Base-by-base conservation (phyloP, 2,888 invertebrate species). In the Ceriagrion tenellum region DNA sequence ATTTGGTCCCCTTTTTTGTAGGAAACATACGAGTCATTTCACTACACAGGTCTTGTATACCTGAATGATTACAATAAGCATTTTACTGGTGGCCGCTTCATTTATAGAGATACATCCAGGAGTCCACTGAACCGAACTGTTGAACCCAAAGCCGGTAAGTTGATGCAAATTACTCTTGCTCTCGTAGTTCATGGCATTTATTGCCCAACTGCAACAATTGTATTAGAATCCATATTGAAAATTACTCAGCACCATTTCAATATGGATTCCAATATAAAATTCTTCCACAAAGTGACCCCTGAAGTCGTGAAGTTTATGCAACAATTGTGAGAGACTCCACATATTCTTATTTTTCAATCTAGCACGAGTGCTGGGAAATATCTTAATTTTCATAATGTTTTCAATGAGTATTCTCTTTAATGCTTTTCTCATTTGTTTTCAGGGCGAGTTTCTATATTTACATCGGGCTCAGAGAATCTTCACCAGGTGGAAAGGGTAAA, bases 1-100 rank as follows among this genome's bases (percentile, higher is more conserved):
- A 47, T 8, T 47, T 2, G 47, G 18, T 95, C 95, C 96, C n/a
- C 95, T 95, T 96, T 96, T 95, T 97, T 97, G 95, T 97, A 99
- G 99, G 98, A 98, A 96, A 98, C 98, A 0, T 99, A 99, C 96
- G 98, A 98, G 96, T 98, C 98, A 95, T 99, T 99, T 96, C 98
- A 99, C 96, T 99, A 98, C 96, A 99, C 99, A 40, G 98, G 99
- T 13, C 97, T 99, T 30, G 97, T 99, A 0, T 99, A 99, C 97
- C 97, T 99, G 95, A 98, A 97, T 95, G 98, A 98, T 96, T 98
- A 98, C 96, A 97, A 97, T 30, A 97, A 97, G 95, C 98, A 99
- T 96, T 99, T 99, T 96, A 97, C 98, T 96, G 99, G 99, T 47
- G 99, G 99, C 47, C 97, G 98, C 96, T 98, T 99, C 97, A 97